Base-by-base conservation (phyloP, 1,140 invertebrate species). In the Venustaconcha ellipsiformis region DNA sequence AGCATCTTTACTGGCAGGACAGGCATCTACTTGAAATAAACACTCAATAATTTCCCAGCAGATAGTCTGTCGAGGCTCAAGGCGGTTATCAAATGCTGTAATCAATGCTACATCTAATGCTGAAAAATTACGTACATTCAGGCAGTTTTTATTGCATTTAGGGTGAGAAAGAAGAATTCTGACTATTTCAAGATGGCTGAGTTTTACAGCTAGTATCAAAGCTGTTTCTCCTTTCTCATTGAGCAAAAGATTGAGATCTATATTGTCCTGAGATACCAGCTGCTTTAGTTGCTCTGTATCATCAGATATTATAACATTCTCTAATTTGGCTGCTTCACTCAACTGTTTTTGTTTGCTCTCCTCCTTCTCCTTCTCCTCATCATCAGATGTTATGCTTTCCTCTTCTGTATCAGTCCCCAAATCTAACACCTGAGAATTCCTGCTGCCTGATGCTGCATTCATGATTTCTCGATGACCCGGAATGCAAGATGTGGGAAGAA, bases 31-130 rank as follows among this genome's bases (percentile, higher is more conserved):
- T 71, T 80, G 76, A 56, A 85, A 68, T 14, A 85, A 70, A n/a
- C 78, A 67, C 48, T 78, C 64, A 5, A 83, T 71, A 23, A 85
- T 83, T 72, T 83, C 73, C 84, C 84, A 85, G 64, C 82, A 83
- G 26, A 78, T 73, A 20, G 75, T 70, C 23, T 82, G 79, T 15
- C 78, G 75, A 59, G 78, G 78, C 73, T 83, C 82, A 14, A 78
- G 63, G 6, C 79, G 78, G 67, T 81, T 83, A 65, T 85, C 80
- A 80, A 80, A 85, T 15, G 78, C 76, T 65, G 80, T 83, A 6
- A 77, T 70, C 56, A 85, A 62, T 12, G 84, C 84, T 14, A 83
- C 66, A 64, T 85, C 84, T 20, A 85, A 70, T 14, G 82, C 72
- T 37, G 82, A 83, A 62, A 79, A 85, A 60, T 77, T 67, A 58